phyloP scores from a whole-genome alignment of 2,797 vertebrate genomes.

The Phalloptychus januarius region DNA sequence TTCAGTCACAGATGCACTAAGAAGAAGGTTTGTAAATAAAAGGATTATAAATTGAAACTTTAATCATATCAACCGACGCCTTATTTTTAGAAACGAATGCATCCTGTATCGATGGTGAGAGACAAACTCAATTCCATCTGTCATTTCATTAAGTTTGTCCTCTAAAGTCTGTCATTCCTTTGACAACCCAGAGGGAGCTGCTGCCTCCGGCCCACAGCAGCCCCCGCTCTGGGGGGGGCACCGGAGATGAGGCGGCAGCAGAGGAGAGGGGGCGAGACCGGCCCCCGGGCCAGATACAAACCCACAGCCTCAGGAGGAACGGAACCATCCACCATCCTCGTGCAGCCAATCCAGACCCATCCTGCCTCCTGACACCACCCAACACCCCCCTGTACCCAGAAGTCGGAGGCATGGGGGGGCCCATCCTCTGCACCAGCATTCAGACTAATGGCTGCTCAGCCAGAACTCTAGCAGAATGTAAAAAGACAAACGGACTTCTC shows the following conservation, averaged over 20 bases:
- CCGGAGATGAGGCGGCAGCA: slow-evolving; percentile 50
- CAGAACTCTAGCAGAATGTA: slow-evolving; percentile 70
- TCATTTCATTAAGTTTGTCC: background rate
- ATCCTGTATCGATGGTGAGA: background rate
- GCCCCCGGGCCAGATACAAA: slow-evolving; percentile 67
- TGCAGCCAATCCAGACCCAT: slow-evolving; percentile 76
- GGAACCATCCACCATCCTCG: slow-evolving; percentile 64
- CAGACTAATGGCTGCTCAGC: slow-evolving; percentile 72
- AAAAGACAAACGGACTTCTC: slow-evolving; percentile 77
- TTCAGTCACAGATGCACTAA: slow-evolving; percentile 24
- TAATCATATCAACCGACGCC: background rate
- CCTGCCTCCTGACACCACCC: slow-evolving; percentile 90
- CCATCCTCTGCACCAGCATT: slow-evolving; percentile 24
- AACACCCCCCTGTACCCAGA: slow-evolving; percentile 89
- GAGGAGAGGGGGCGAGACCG: slow-evolving; percentile 60
- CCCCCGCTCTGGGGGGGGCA: slow-evolving; percentile 54
- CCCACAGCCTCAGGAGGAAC: slow-evolving; percentile 72
- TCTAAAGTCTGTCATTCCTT: slow-evolving; percentile 22
- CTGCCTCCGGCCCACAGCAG: slow-evolving; percentile 72
- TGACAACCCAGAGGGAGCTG: slow-evolving; percentile 73
- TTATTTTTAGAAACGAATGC: background rate
- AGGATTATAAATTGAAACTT: background rate
- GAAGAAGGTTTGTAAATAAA: background rate
- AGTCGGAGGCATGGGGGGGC: slow-evolving; percentile 40
- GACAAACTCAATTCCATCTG: background rate